A percentile compares a stretch with the other conserved stretches of the same genome.
Conservation (phyloP, 1,140 invertebrate species). For the Ceratina calcarata region DNA sequence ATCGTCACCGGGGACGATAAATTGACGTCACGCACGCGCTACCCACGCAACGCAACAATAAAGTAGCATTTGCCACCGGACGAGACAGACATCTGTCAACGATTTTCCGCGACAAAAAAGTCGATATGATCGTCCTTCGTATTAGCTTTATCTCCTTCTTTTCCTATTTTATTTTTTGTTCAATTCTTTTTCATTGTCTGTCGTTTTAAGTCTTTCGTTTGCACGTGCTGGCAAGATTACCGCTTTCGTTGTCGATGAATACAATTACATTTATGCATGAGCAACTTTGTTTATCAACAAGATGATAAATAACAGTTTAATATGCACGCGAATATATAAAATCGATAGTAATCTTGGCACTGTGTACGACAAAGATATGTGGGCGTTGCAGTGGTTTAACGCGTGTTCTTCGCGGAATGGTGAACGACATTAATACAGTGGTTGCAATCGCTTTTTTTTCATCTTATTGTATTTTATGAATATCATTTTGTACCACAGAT, state of each 20-base stretch:
- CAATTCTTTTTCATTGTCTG: neutral
- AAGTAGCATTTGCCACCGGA: neutral
- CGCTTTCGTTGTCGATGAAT: no score
- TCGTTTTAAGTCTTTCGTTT: neutral
- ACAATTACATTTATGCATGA: neutral
- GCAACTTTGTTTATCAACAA: neutral
- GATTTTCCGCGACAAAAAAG: neutral
- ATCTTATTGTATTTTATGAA: no score
- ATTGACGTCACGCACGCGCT: constrained; percentile 36
- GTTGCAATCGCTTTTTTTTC: no score
- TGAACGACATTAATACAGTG: no score
- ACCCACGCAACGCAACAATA: constrained; percentile 20
- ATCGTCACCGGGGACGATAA: constrained; percentile 16
- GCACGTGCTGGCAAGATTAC: no score
- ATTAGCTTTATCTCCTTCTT: neutral
- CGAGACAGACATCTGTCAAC: no score
- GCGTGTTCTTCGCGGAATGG: neutral
- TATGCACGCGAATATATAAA: neutral
- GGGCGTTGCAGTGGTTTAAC: constrained; percentile 10
- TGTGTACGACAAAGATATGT: constrained; percentile 20
- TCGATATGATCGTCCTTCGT: neutral
- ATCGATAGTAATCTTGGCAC: constrained; percentile 21
- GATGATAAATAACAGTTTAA: neutral
- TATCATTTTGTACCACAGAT: no score
- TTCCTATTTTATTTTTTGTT: neutral